Conservation (phyloP, 2,113 vertebrate species). For the Pipra filicauda region DNA sequence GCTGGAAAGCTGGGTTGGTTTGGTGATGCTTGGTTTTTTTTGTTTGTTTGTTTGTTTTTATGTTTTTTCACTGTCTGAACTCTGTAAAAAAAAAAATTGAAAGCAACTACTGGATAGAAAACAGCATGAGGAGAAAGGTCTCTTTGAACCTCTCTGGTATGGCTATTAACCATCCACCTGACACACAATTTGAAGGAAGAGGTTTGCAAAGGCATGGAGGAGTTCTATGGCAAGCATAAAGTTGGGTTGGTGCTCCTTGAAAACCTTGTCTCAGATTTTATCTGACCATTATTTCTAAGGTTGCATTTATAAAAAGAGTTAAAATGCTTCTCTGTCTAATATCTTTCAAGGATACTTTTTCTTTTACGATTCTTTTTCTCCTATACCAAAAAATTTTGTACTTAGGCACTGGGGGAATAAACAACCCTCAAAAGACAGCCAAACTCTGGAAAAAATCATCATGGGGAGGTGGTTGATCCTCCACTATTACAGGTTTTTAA, state of each 20-base stretch:
- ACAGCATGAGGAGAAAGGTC: slow-evolving; percentile 14
- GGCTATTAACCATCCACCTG: slow-evolving; percentile 17
- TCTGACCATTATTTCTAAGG: background rate
- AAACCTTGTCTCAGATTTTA: background rate
- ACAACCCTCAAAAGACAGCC: background rate
- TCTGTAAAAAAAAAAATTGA: background rate
- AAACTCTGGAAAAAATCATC: background rate
- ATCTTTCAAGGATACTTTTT: background rate
- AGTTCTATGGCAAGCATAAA: background rate
- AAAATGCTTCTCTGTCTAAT: background rate
- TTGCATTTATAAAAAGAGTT: background rate
- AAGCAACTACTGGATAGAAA: slow-evolving; percentile 33
- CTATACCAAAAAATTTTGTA: background rate
- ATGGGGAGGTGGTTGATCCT: background rate
- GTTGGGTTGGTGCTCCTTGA: background rate
- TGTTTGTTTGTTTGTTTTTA: background rate
- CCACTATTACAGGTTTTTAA: background rate
- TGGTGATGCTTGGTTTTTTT: background rate
- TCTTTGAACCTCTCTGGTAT: slow-evolving; percentile 38
- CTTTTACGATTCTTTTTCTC: background rate
- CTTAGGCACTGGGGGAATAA: background rate
- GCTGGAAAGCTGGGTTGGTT: background rate
- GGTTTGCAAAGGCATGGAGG: slow-evolving; percentile 3
- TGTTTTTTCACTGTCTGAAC: background rate
- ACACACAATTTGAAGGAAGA: background rate